Evolutionary conservation across 2,113 vertebrate genomes (phyloP), one percentile per base, ranked within the genome.

Genomic region (Lanius ludovicianus): DNA sequence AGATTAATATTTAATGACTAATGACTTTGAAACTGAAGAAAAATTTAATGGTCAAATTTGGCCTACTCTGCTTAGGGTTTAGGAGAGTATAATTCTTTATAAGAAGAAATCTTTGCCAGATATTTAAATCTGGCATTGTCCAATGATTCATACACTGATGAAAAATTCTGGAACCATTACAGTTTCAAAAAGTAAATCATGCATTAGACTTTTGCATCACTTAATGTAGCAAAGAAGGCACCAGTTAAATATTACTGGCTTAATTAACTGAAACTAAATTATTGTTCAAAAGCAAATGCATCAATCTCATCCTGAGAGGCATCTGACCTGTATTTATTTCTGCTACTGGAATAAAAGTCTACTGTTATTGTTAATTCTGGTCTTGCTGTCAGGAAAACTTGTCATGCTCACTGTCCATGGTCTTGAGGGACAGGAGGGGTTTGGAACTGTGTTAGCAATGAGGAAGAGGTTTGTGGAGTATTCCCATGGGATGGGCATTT

Each of bases 91-190:
- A 63, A 74, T 88, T 67, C 50, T 88, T 85, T 33, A 47, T 44
- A 59, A 76, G 81, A 49, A 39, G 44, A 84, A 76, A 79, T 63
- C 78, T 85, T 90, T 69, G 74, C 57, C 78, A 85, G 46, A 63
- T 89, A 82, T 85, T 93, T 91, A 94, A 79, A 73, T 63, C 33
- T 76, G 55, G 25, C 6, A 0, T 37, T 76, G 57, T 79, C 30
- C 55, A 91, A 50, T 91, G 84, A 95, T 87, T 96, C 89, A 90
- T 30, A 91, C 84, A 90, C 4, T 67, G 65, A 93, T 70, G 39
- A 96, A 94, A 83, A 89, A 96, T 77, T 76, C 91, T 89, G 75
- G 35, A 90, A 37, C 68, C 59, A 44, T 69, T 70, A 39, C 15
- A 65, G 85, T 79, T 95, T 89, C 28, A 8, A 85, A 94, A 93